Conservation (phyloP, 2,888 invertebrate genomes). For the Pseudeuparius sepicola region DNA sequence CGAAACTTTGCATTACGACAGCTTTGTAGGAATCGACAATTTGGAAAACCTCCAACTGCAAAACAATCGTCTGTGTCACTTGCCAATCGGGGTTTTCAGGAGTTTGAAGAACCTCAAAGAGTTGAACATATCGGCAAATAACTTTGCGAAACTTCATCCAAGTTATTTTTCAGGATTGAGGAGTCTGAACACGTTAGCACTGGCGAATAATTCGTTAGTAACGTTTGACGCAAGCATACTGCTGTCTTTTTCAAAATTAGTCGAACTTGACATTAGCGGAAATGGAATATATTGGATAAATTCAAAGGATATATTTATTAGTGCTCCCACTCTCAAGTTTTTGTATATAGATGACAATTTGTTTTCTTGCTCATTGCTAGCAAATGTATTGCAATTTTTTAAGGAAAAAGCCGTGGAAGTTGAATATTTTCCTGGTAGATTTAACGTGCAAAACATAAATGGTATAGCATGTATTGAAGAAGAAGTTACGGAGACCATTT, state of each 20-base stretch:
- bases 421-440: slow-evolving; percentile 26
- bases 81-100: slow-evolving; percentile 33
- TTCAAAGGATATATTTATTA: slow-evolving; percentile 26
- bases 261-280: slow-evolving; percentile 32
- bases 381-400: slow-evolving; percentile 30
- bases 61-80: slow-evolving; percentile 30
- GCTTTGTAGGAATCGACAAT: slow-evolving; percentile 28
- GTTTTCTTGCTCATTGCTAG: slow-evolving; percentile 30
- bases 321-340: slow-evolving; percentile 29
- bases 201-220: slow-evolving; percentile 31
- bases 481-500: slow-evolving; percentile 21
- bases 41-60: slow-evolving; percentile 32
- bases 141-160: slow-evolving; percentile 27
- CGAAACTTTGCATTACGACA: slow-evolving; percentile 25
- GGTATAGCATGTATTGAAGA: slow-evolving; percentile 34
- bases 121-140: slow-evolving; percentile 32
- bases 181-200: slow-evolving; percentile 27
- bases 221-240: slow-evolving; percentile 29
- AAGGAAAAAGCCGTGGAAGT: slow-evolving; percentile 27
- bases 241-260: slow-evolving; percentile 28
- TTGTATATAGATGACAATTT: slow-evolving; percentile 33
- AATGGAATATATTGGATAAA: slow-evolving; percentile 33
- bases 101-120: slow-evolving; percentile 25
- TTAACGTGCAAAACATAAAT: slow-evolving; percentile 33
- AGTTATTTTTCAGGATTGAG: slow-evolving; percentile 34